Evolutionary conservation across 2,888 invertebrate genomes (phyloP).

Genomic region (Eristalinus aeneus): DNA sequence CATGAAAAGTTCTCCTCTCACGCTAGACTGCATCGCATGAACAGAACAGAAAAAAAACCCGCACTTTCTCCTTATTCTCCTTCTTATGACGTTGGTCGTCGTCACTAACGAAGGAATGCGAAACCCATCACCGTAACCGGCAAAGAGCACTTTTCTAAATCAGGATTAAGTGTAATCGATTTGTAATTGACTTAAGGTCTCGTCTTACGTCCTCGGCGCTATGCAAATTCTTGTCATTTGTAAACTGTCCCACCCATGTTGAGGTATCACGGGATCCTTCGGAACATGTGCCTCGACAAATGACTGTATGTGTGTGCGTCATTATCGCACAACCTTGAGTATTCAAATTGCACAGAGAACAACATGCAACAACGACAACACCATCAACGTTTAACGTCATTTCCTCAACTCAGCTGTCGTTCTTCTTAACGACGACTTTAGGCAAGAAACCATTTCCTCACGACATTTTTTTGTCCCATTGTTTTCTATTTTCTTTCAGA

Average conservation of each 20-base stretch:
- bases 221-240: slow-evolving; percentile 40
- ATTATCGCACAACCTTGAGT: slow-evolving; percentile 17
- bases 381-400: slow-evolving; percentile 1
- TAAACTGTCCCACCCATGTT: neutral
- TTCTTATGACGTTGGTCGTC: neutral
- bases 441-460: neutral
- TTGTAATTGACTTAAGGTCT: slow-evolving; percentile 31
- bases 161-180: slow-evolving; percentile 37
- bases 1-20: neutral
- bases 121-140: neutral
- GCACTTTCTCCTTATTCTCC: neutral
- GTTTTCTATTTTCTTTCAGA: neutral
- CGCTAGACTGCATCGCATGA: neutral
- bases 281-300: neutral
- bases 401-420: neutral
- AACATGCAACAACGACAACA: slow-evolving; percentile 25
- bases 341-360: slow-evolving; percentile 20
- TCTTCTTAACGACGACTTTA: neutral
- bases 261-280: neutral
- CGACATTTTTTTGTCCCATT: neutral
- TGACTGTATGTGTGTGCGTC: neutral
- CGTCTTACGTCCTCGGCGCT: slow-evolving; percentile 9
- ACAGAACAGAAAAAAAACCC: neutral
- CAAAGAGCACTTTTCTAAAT: neutral
- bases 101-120: neutral